Evolutionary conservation across 2,797 vertebrate species (phyloP), one percentile per base, ranked within the genome.

Genomic region (Hirundo rustica): DNA sequence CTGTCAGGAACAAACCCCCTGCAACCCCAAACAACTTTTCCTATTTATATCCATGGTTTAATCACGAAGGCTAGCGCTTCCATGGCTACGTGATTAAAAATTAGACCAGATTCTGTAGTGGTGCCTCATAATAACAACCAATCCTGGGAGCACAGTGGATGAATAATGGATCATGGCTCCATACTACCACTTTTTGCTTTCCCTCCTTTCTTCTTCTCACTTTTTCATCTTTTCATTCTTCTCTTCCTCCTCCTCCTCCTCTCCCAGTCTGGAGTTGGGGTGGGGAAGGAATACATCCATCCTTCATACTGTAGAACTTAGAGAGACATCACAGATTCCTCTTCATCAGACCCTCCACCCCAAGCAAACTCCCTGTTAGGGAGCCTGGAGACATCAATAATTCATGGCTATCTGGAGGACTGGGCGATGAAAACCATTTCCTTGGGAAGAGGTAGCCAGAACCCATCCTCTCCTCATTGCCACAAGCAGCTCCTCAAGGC

Each of bases 321-420:
- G 97, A 73, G 85, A 91, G 85, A 16, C 93, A 92, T 96, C 96
- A 97, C 96, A 97, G 97, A 98, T 98, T 98, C 98, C 97, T 95
- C 61, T 92, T 94, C 97, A 97, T 98, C 97, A 97, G 96, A 96
- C 85, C 72, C 60, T 90, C 68, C 82, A 91, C 80, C 81, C 87
- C 74, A 72, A 85, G 97, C 96, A 98, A 97, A 98, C 98, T 98
- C 98, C 97, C 98, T 97, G 97, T 97, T 98, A 97, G 97, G 96
- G 98, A 99, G 98, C 97, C 96, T 96, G 97, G 97, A 97, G 98
- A 98, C 98, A 98, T 99, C 98, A 98, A 98, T 99, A 99, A 99
- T 99, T 98, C 98, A 98, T 96, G 74, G 29, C n/a, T 61, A 14
- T 64, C 47, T 97, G 97, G 98, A 97, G 98, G 96, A 96, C 96